A percentile compares a stretch with the other conserved stretches of the same genome.
Evolutionary conservation across 2,797 vertebrate species (phyloP).

Genomic region (Mastacembelus armatus): DNA sequence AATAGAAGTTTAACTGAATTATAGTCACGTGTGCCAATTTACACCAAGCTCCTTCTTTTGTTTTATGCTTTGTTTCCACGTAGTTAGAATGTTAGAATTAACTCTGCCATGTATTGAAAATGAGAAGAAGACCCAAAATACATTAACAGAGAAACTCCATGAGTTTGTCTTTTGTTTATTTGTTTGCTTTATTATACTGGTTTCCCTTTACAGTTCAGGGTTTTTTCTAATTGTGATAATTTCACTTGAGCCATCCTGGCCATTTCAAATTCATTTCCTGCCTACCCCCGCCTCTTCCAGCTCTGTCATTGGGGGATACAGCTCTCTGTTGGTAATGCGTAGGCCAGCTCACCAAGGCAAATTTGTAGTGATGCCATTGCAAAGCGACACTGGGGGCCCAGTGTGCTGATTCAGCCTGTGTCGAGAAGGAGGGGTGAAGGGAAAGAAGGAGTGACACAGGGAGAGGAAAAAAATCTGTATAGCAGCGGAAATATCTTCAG

Average conservation of each 20-base stretch:
- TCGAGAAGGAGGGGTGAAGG: slow-evolving; percentile 32
- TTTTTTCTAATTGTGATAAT: slow-evolving; percentile 31
- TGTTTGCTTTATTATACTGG: slow-evolving; percentile 67
- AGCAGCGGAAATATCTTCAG: slow-evolving; percentile 39
- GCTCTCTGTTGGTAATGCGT: slow-evolving; percentile 53
- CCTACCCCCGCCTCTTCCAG: slow-evolving; percentile 31
- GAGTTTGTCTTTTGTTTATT: too few species aligned
- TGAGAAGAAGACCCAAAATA: slow-evolving; percentile 50
- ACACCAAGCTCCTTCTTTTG: slow-evolving; percentile 58
- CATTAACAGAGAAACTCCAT: slow-evolving; percentile 47
- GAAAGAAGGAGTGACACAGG: slow-evolving; percentile 44
- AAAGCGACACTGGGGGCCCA: slow-evolving; percentile 55
- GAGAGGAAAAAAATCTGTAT: slow-evolving; percentile 34
- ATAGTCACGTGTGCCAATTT: slow-evolving; percentile 54
- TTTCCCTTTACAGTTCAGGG: slow-evolving; percentile 63
- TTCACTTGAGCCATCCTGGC: slow-evolving; percentile 47
- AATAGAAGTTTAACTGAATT: slow-evolving; percentile 57
- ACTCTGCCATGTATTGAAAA: slow-evolving; percentile 36
- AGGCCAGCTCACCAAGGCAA: slow-evolving; percentile 41
- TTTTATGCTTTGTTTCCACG: slow-evolving; percentile 52
- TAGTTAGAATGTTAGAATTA: slow-evolving; percentile 41
- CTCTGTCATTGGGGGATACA: slow-evolving; percentile 54
- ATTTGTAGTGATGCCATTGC: slow-evolving; percentile 64
- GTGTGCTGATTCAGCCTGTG: slow-evolving; percentile 70
- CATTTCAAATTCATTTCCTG: slow-evolving; percentile 57